These are phyloP conservation scores for Cheirogaleus major DNA, from an alignment of 2,797 vertebrate species.

Conservation along the genomic window DNA sequence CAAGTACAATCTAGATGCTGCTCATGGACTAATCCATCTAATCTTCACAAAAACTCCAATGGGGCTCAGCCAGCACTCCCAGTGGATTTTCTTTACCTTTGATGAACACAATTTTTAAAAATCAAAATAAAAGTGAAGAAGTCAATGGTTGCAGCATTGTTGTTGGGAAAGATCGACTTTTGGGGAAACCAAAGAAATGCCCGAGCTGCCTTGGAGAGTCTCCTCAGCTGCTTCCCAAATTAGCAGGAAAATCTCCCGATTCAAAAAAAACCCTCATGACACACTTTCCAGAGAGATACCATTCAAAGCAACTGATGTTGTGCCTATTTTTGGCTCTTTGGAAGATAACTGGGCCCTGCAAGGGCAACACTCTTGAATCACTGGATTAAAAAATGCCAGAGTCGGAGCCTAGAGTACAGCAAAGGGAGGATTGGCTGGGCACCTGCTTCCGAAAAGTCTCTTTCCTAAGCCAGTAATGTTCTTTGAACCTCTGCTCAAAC, in stretches of 20 bases:
- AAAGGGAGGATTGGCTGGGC: neutral
- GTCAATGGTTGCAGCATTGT: neutral
- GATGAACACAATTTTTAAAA: neutral
- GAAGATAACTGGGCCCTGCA: constrained; percentile 49
- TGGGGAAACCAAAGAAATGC: neutral
- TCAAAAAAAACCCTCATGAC: constrained; percentile 50
- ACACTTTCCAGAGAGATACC: constrained; percentile 49
- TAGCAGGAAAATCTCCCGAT: constrained; percentile 65
- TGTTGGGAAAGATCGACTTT: neutral
- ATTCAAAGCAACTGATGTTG: constrained; percentile 30
- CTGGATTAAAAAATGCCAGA: neutral
- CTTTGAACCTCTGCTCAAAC: neutral
- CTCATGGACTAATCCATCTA: neutral
- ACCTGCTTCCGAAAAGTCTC: neutral
- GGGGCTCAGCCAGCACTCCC: neutral
- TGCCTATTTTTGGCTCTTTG: constrained; percentile 56
- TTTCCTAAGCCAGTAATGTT: neutral
- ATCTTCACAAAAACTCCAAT: neutral
- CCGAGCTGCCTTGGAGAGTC: neutral
- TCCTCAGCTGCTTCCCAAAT: constrained; percentile 27
- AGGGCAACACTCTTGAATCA: constrained; percentile 3
- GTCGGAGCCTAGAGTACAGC: neutral
- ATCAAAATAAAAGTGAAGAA: neutral
- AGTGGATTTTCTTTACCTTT: neutral
- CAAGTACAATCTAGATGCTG: neutral